phyloP scores from a whole-genome alignment of 1,140 invertebrate species.

The Zaprionus taronus region DNA sequence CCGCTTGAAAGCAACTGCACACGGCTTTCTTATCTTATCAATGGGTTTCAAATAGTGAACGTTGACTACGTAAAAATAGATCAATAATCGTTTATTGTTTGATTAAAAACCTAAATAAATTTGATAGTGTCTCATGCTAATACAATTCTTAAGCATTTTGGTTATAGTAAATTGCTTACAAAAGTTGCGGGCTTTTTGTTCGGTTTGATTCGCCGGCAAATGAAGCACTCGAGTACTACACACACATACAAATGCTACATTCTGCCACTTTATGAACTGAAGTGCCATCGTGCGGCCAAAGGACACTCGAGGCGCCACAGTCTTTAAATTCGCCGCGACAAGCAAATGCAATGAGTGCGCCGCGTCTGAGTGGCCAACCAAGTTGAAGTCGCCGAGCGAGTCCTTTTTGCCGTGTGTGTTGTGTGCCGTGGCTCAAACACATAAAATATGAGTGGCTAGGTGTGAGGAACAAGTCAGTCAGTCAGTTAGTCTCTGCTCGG shows the following conservation, averaged over 20 bases:
- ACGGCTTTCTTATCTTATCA: conserved; percentile 65
- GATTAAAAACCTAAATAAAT: neutral
- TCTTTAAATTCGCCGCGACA: conserved; percentile 67
- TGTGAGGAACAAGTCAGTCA: neutral
- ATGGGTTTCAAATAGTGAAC: neutral
- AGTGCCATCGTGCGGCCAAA: conserved; percentile 56
- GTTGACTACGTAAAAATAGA: neutral
- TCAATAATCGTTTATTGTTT: neutral
- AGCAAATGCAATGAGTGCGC: conserved; percentile 26
- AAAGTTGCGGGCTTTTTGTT: conserved; percentile 28
- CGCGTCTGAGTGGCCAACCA: conserved; percentile 53
- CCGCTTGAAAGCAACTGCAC: conserved; percentile 47
- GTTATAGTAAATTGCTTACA: neutral
- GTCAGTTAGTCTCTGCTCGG: conserved; percentile 15
- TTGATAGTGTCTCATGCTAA: neutral
- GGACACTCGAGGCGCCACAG: conserved; percentile 60
- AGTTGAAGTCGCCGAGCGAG: conserved; percentile 28
- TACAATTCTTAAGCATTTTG: neutral
- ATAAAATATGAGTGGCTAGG: conserved; percentile 11
- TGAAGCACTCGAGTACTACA: conserved; percentile 38
- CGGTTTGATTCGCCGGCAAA: conserved; percentile 55
- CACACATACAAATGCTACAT: conserved; percentile 21
- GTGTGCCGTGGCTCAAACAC: neutral
- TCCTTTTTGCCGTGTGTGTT: conserved; percentile 35
- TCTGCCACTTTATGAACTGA: conserved; percentile 45